These are phyloP conservation scores for Meteorus colon DNA, from an alignment of 2,888 invertebrate genomes.

Conservation along the genomic window DNA sequence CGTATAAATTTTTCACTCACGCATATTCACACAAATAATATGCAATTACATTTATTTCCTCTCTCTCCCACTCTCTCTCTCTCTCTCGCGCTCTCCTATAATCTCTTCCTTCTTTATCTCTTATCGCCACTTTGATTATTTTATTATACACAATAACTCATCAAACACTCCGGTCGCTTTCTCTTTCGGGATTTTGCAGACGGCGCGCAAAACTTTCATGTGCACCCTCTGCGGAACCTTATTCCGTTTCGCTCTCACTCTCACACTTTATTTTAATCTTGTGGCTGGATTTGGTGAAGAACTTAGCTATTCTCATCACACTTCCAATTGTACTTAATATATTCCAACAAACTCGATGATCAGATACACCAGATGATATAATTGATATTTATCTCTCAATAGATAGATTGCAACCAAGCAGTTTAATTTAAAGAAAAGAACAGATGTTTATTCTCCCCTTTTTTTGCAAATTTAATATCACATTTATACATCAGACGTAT, in stretches of 20 bases:
- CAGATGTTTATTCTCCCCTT: too few relatives aligned
- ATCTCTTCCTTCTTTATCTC: not conserved
- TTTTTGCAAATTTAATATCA: too few relatives aligned
- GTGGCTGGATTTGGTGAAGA: not conserved
- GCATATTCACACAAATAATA: not conserved
- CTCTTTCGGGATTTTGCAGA: not conserved
- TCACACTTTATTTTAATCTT: not conserved
- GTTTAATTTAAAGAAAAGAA: too few relatives aligned
- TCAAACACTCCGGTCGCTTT: not conserved
- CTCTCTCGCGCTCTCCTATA: not conserved
- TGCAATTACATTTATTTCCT: not conserved
- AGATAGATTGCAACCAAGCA: not conserved
- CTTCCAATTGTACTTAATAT: not conserved
- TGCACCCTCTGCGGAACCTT: conserved; percentile 2
- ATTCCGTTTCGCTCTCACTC: not conserved
- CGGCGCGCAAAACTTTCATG: conserved; percentile 19
- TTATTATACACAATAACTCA: not conserved
- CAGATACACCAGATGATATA: not conserved
- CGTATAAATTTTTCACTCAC: conserved; percentile 14
- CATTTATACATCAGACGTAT: too few relatives aligned
- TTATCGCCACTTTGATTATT: not conserved
- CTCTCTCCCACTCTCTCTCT: too few relatives aligned
- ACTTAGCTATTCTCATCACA: conserved; percentile 7
- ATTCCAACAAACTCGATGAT: not conserved
- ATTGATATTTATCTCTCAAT: not conserved